phyloP scores from a whole-genome alignment of 2,113 vertebrate species.

The Tichodroma muraria region DNA sequence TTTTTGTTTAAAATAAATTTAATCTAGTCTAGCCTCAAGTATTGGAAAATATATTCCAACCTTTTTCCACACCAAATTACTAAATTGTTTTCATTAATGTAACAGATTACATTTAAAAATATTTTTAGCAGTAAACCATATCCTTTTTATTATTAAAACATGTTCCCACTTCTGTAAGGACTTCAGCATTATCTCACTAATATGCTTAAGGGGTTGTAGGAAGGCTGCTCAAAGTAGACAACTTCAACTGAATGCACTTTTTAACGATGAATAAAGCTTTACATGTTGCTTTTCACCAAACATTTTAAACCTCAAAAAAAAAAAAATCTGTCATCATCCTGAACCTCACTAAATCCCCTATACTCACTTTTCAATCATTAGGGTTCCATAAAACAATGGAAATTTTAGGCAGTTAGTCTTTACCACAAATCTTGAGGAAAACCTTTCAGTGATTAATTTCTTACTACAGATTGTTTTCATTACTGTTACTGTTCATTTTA shows the following conservation, averaged over 20 bases:
- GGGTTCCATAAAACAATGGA: neutral
- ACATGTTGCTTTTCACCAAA: neutral
- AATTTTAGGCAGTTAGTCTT: neutral
- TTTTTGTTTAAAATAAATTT: neutral
- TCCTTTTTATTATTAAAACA: neutral
- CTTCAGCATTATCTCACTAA: neutral
- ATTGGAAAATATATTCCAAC: neutral
- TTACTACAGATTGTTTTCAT: neutral
- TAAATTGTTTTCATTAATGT: neutral
- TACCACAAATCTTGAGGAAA: neutral
- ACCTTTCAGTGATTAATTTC: neutral
- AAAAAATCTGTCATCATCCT: neutral
- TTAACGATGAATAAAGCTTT: neutral
- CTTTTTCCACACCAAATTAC: neutral
- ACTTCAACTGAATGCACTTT: neutral
- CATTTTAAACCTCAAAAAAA: neutral
- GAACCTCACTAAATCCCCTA: neutral
- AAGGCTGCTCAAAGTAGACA: neutral
- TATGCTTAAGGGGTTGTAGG: neutral
- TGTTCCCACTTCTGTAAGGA: neutral
- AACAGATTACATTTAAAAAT: neutral
- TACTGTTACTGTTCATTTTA: neutral
- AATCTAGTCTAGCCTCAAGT: neutral
- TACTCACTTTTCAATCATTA: neutral
- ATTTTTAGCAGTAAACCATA: neutral